Evolutionary conservation across 2,113 vertebrate genomes (phyloP), one percentile per base, ranked within the genome.

Genomic region (Grus americana): DNA sequence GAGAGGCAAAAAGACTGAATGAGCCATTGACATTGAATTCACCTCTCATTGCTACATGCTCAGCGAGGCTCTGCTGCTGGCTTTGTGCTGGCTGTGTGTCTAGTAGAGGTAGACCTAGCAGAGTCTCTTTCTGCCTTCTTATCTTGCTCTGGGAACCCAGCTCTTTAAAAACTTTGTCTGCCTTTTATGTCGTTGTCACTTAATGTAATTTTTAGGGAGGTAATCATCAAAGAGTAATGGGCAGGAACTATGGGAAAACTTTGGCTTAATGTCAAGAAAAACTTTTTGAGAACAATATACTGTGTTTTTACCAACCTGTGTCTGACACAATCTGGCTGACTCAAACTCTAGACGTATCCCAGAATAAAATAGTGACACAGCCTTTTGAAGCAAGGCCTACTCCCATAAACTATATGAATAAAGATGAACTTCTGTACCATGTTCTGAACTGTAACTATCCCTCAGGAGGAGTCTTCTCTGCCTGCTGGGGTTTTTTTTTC

Each of bases 1-100:
- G 79, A 88, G 38, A 89, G 67, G 93, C 96, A 88, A 88, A 86
- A 83, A 76, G 71, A 47, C 71, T 78, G 82, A 94, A 95, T 55
- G 52, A 86, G 75, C 79, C 44, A 88, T 71, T 95, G 75, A 93
- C 95, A 92, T 83, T 93, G 90, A 92, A 80, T 67, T 96, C 74
- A 93, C 75, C 82, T 88, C 55, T 88, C 50, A 12, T 9, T 81
- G 58, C 75, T 88, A 27, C 17, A 12, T 34, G 50, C 52, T 78
- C 62, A 62, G 42, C 3, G 63, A 70, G 36, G 15, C 50, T 93
- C 29, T 89, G 61, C 73, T 88, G 57, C 42, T 74, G 79, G 30
- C 42, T 92, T 57, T 92, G 52, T 44, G 61, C 68, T 95, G 71
- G 21, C 55, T 81, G 30, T 34, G 18, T 42, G 36, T 67, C 1